Evolutionary conservation across 2,113 vertebrate species (phyloP), one percentile per base, ranked within the genome.

Genomic region (Tauraco erythrolophus): DNA sequence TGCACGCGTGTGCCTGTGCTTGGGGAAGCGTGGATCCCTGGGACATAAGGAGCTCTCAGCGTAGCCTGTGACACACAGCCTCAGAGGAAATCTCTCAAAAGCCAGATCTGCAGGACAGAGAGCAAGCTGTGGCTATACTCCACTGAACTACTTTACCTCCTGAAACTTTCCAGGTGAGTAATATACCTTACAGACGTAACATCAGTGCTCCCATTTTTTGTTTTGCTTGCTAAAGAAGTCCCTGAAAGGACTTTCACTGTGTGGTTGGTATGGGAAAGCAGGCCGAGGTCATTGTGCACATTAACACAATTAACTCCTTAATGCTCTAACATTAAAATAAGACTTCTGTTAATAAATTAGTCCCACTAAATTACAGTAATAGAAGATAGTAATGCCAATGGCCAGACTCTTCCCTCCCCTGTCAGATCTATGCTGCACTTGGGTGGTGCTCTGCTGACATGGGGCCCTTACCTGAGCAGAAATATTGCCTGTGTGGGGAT

Each of bases 401-500:
- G 62, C 54, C 61, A 83, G 53, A 19, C 43, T 19, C 37, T 33
- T 24, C 30, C 37, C 25, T 33, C 8, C 19, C 21, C 28, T 27
- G 41, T 6, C 1, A 53, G 25, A 39, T 23, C 57, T n/a, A 4
- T 0, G 2, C 10, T 72, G 60, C 19, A 5, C 33, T 18, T 33
- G 19, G 35, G 14, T 6, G 14, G 19, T 31, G 35, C 30, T 56
- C 15, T 43, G 35, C 58, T 35, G 81, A 19, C 27, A 6, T 0
- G 0, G 17, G 11, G 68, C 23, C 57, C 91, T 92, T 96, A 95
- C 77, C 88, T 25, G 92, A 84, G 86, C 48, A 60, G 53, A 27
- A 0, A 37, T 7, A 19, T 19, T 3, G 11, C 39, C 58, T 15
- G 46, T 4, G 74, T 0, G 0, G 64, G 43, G 74, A 48, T 57